Evolutionary conservation across 2,888 invertebrate species (phyloP), one percentile per base, ranked within the genome.

Genomic region (Idaea aversata): DNA sequence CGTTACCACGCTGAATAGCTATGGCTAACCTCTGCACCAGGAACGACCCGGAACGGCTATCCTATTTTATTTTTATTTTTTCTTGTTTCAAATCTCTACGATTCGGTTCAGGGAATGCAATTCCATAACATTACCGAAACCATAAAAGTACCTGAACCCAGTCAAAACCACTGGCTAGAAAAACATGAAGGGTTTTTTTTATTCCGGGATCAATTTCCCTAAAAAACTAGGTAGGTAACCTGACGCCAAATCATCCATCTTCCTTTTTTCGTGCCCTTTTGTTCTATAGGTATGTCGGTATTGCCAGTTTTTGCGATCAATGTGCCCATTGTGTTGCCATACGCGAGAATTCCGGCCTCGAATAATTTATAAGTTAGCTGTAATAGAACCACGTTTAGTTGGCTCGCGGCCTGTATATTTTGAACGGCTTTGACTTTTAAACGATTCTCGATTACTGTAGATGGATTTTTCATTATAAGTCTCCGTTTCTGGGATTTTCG

Each of bases 281-380:
- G 78, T 67, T 75, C 76, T 65, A 57, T 71, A 71, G 76, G 82
- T 78, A 85, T 83, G 82, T 84, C 80, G 81, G 84, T 85, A 87
- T 86, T 86, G 84, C 85, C 81, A 85, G 83, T 86, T 89, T 88
- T 88, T 90, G 73, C 75, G 75, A 90, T 89, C 89, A 90, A 91
- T 88, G 86, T 47, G 85, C 75, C 88, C 88, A 90, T 91, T 91
- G 91, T 90, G 87, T 88, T 85, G 80, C 87, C 83, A 78, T 77
- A 82, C 86, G 85, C 80, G 74, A 86, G 79, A 90, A 89, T 86
- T 89, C 84, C 83, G 69, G 72, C 76, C 72, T 66, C 80, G 87
- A 90, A 91, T 90, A 88, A 88, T 91, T 91, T 86, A 90, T 88
- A 85, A 84, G 83, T 74, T 79, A 68, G 80, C 66, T 72, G 75